These are phyloP conservation scores for Apteryx mantelli DNA, from an alignment of 2,113 vertebrate genomes.

Conservation along the genomic window DNA sequence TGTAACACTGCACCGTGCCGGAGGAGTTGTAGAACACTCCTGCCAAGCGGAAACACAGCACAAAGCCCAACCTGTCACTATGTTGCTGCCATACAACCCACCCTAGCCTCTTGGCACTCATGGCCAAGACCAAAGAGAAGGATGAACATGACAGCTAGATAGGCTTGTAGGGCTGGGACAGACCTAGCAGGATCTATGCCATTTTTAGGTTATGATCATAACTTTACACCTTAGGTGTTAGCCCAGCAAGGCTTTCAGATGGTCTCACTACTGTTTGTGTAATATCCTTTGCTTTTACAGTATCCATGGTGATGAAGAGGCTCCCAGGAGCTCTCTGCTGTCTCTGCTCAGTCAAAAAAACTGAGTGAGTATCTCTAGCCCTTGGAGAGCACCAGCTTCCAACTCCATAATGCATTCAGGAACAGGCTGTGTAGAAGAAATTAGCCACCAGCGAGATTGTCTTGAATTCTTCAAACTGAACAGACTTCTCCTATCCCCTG, in stretches of 20 bases:
- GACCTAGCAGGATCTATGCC: not conserved
- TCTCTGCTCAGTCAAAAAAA: not conserved
- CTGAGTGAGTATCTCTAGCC: not conserved
- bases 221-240: not conserved
- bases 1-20: constrained; percentile 73
- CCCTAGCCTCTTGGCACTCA: accelerated
- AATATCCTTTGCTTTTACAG: not conserved
- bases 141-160: not conserved
- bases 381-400: not conserved
- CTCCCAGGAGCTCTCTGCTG: not conserved
- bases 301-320: not conserved
- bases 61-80: not conserved
- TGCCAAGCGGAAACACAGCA: constrained; percentile 28
- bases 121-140: not conserved
- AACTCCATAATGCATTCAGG: accelerated
- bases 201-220: not conserved
- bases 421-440: not conserved
- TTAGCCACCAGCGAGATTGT: too few relatives aligned
- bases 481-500: not conserved
- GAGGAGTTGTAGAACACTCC: constrained; percentile 92
- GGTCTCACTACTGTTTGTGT: not conserved
- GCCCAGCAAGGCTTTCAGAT: not conserved
- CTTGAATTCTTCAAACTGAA: not conserved
- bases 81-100: not conserved
- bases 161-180: not conserved